phyloP scores from a whole-genome alignment of 2,797 vertebrate species.

The Pangasius djambal region DNA sequence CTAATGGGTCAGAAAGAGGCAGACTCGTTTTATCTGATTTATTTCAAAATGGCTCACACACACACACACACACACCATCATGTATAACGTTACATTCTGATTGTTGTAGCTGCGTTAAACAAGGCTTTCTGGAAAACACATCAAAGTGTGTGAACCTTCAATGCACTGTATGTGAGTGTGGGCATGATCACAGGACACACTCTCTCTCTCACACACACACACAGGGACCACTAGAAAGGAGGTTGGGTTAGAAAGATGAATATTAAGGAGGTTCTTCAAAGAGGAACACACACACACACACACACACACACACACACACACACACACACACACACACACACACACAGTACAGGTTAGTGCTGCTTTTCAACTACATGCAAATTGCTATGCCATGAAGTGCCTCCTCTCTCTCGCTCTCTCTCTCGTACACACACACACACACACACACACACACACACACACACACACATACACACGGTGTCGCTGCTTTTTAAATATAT shows the following conservation, averaged over 20 bases:
- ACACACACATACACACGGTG: background rate
- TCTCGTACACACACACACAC: background rate
- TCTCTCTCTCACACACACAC: background rate
- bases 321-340: background rate
- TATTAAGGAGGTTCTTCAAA: background rate
- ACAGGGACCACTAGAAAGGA: background rate
- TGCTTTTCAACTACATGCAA: background rate
- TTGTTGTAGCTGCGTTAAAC: background rate
- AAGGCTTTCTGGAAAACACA: background rate
- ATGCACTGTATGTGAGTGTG: background rate
- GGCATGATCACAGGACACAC: background rate
- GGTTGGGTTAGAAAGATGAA: background rate
- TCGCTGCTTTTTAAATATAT: background rate
- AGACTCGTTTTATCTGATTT: no score
- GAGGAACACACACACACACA: slow-evolving; percentile 17
- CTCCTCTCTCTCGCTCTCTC: background rate
- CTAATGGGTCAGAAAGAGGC: no score
- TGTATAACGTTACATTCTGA: background rate
- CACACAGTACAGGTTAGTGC: background rate
- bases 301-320: slow-evolving; percentile 8
- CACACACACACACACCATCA: background rate
- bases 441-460: background rate
- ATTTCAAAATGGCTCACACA: background rate
- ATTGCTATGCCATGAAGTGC: background rate
- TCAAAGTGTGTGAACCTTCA: slow-evolving; percentile 25